Evolutionary conservation across 2,797 vertebrate genomes (phyloP), one percentile per base, ranked within the genome.

Genomic region (Sebastes kiyomatsui): DNA sequence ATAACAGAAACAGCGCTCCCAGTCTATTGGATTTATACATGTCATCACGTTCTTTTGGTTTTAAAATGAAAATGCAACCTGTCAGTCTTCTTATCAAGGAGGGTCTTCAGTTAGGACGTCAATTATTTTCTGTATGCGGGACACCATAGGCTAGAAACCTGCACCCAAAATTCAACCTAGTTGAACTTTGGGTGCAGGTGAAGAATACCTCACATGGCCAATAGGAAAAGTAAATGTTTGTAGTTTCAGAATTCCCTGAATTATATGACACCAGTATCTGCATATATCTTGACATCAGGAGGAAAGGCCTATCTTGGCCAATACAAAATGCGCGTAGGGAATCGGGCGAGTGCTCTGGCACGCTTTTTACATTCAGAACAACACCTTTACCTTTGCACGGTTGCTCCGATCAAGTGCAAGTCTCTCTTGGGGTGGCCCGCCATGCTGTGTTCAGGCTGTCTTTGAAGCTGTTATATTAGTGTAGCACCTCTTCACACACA

Each of bases 391-490:
- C 18, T 80, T 52, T 35, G 42, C 42, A 14, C 33, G 6, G 28
- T 60, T 65, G 38, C 61, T 35, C 42, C 12, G 30, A 30, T 75
- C 42, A 74, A 65, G 77, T 70, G 30, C 23, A 30, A 11, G 18
- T 35, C 32, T 65, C 66, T 73, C 52, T 32, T 6, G n/a, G 38
- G 64, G 75, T 61, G 66, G 65, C 66, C 75, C 2, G 2, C 14
- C 27, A 5, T 77, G 80, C 71, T 80, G 81, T 62, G 67, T 69
- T 85, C 59, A 56, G 38, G 20, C 54, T 71, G 16, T 73, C 62
- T 89, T 82, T 88, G 77, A 87, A 84, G 67, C 65, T 55, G 28
- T 70, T 72, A 10, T 73, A 72, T 58, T 23, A 82, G 70, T 66
- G 67, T 33, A 66, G 35, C 52, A 64, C 56, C 55, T 65, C 73